These are phyloP conservation scores for Drosophila ananassae DNA, from an alignment of 1,140 invertebrate species.

Conservation along the genomic window DNA sequence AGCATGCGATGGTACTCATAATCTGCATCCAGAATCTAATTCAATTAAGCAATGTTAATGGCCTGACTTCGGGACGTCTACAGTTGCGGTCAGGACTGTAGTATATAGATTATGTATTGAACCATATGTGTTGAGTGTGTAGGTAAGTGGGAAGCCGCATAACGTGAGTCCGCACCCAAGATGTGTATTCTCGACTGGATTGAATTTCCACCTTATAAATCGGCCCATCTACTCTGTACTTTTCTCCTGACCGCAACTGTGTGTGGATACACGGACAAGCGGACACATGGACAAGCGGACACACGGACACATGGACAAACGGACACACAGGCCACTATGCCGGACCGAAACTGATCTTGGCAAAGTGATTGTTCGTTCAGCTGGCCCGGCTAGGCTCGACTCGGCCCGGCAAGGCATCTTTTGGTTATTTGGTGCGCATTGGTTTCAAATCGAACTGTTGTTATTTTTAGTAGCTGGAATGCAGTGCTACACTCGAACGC, in stretches of 20 bases:
- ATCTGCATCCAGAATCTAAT: conserved; percentile 77
- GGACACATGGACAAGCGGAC: conserved; percentile 4
- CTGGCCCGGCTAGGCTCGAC: not conserved
- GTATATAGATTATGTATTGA: conserved; percentile 23
- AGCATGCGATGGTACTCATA: conserved; percentile 68
- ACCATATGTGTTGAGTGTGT: not conserved
- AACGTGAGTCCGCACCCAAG: conserved; percentile 19
- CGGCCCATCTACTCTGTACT: conserved; percentile 33
- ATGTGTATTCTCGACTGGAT: conserved; percentile 39
- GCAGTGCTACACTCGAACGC: conserved; percentile 23
- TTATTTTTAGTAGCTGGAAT: conserved; percentile 31
- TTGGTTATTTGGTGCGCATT: conserved; percentile 49
- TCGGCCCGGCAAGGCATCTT: conserved; percentile 39
- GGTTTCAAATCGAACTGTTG: conserved; percentile 49
- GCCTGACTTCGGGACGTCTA: conserved; percentile 68
- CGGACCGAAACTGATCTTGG: conserved; percentile 56
- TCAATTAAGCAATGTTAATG: conserved; percentile 80
- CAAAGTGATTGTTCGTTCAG: conserved; percentile 50
- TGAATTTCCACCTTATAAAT: conserved; percentile 51
- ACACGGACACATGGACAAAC: not conserved
- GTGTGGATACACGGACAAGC: conserved; percentile 19
- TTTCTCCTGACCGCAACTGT: conserved; percentile 48
- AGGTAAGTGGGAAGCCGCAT: conserved; percentile 32
- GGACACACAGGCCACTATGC: conserved; percentile 19
- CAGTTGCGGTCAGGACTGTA: conserved; percentile 39